Percentiles rank a stretch among this genome's conserved stretches.
These are phyloP conservation scores for Macropis europaea DNA, from an alignment of 2,888 invertebrate species.

Conservation along the genomic window DNA sequence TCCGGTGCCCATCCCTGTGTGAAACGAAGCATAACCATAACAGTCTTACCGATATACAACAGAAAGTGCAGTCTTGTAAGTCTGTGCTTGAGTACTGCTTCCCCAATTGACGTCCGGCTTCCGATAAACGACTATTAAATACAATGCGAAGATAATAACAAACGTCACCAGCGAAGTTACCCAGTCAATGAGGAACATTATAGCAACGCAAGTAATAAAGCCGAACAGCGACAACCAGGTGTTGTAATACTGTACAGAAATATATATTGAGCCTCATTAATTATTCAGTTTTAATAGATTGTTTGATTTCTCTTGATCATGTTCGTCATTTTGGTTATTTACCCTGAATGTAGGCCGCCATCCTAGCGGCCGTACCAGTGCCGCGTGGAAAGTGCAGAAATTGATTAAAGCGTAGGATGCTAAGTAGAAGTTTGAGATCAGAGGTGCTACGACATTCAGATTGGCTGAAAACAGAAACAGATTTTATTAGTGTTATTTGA, in stretches of 20 bases:
- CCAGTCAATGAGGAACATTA: slow-evolving; percentile 98
- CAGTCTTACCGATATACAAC: slow-evolving; percentile 84
- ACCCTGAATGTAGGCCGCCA: slow-evolving; percentile 95
- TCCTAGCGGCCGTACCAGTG: slow-evolving; percentile 92
- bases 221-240: slow-evolving; percentile 93
- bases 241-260: slow-evolving; percentile 90
- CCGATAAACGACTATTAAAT: slow-evolving; percentile 94
- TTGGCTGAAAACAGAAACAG: slow-evolving; percentile 83
- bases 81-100: slow-evolving; percentile 97
- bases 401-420: slow-evolving; percentile 97
- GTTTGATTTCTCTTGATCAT: not conserved
- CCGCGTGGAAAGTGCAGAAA: slow-evolving; percentile 97
- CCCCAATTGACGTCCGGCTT: slow-evolving; percentile 99
- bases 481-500: too few species aligned
- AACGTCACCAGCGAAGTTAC: slow-evolving; percentile 95
- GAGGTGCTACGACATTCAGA: slow-evolving; percentile 93
- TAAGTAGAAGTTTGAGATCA: slow-evolving; percentile 97
- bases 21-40: too few species aligned
- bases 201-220: slow-evolving; percentile 90
- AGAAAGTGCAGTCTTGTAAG: slow-evolving; percentile 94
- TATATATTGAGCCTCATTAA: slow-evolving; percentile 36
- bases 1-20: too few species aligned
- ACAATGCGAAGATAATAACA: slow-evolving; percentile 92
- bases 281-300: not conserved
- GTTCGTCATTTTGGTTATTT: slow-evolving; percentile 68